These are phyloP conservation scores for Celastrina argiolus DNA, from an alignment of 2,888 invertebrate species.

Conservation along the genomic window DNA sequence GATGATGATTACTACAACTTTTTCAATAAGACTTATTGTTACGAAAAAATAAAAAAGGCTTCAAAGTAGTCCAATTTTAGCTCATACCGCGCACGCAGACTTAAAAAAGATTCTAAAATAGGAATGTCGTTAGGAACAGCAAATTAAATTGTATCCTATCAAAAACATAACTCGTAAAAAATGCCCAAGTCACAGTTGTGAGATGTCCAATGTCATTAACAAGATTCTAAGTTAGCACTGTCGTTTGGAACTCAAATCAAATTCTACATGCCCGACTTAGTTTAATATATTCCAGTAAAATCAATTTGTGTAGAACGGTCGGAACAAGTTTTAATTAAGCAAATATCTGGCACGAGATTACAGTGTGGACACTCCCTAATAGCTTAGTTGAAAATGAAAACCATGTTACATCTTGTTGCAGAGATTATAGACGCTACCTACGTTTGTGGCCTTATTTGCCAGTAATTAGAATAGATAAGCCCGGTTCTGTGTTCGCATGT, in stretches of 20 bases:
- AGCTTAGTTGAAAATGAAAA: constrained; percentile 50
- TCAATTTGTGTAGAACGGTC: constrained; percentile 41
- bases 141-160: no score
- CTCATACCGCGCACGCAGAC: no score
- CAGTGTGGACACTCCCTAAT: constrained; percentile 56
- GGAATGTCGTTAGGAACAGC: no score
- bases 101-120: no score
- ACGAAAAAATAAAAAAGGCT: no score
- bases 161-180: no score
- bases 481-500: constrained; percentile 19
- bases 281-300: constrained; percentile 39
- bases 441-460: constrained; percentile 27
- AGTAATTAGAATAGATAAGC: constrained; percentile 31
- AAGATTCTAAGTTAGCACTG: background rate
- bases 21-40: no score
- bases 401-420: constrained; percentile 32
- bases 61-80: no score
- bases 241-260: background rate
- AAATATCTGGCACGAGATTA: constrained; percentile 59
- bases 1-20: no score
- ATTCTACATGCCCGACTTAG: constrained; percentile 2
- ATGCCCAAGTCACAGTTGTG: no score
- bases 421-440: constrained; percentile 31
- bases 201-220: background rate
- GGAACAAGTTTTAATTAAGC: constrained; percentile 68